A percentile compares a stretch with the other conserved stretches of the same genome.
phyloP scores from a whole-genome alignment of 92 coral and sea anemone species.

The Galaxea fascicularis region DNA sequence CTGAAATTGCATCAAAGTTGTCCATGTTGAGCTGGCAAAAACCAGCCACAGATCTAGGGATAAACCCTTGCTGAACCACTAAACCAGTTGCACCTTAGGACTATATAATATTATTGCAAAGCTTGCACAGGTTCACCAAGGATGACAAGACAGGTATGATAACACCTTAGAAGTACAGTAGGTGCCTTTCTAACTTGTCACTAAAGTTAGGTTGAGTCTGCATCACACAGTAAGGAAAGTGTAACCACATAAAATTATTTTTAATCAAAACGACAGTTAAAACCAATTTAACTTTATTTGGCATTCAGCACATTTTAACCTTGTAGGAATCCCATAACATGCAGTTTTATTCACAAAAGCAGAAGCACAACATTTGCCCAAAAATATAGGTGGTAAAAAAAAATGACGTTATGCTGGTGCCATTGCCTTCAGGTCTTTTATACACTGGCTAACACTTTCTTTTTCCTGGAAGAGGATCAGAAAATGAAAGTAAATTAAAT shows the following conservation, averaged over 20 bases:
- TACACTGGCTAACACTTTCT: constrained; percentile 95
- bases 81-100: too few relatives aligned
- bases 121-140: too few relatives aligned
- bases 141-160: too few relatives aligned
- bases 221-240: too few relatives aligned
- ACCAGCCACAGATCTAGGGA: too few relatives aligned
- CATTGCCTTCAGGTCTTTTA: constrained; percentile 91
- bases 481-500: background rate
- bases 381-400: background rate
- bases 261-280: background rate
- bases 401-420: constrained; percentile 33
- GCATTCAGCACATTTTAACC: background rate
- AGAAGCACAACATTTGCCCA: background rate
- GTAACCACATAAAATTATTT: background rate
- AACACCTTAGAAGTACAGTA: too few relatives aligned
- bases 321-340: background rate
- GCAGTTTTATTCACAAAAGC: constrained; percentile 39
- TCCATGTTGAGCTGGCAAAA: too few relatives aligned
- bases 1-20: too few relatives aligned
- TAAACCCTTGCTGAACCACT: too few relatives aligned
- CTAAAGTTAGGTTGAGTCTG: too few relatives aligned
- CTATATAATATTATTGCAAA: too few relatives aligned
- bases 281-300: constrained; percentile 8
- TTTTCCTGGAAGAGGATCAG: constrained; percentile 75
- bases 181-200: too few relatives aligned